Evolutionary conservation across 2,888 invertebrate species (phyloP), one percentile per base, ranked within the genome.

Genomic region (Heliconius hortense): DNA sequence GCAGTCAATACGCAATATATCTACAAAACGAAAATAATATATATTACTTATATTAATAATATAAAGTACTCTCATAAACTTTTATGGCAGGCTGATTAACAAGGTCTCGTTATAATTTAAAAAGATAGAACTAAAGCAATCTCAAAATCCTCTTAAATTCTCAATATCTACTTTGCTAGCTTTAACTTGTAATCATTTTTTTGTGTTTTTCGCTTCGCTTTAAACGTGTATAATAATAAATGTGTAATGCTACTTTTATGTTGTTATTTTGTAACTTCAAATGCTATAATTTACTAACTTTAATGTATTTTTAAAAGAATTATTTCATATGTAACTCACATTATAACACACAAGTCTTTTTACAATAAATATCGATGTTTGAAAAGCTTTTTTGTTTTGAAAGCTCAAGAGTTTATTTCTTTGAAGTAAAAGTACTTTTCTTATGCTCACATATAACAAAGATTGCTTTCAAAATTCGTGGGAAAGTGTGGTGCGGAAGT

Each of bases 91-190:
- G 28, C 3, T 53, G 31, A 68, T 68, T 53, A 56, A 69, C 31
- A 56, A 68, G 28, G 69, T 2, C 0, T 56, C 39, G 26, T 68
- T 62, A 24, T 74, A 3, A 68, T 28, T 68, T 74, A 18, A 43
- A 48, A 68, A 72, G 53, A 60, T 75, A 24, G 26, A 62, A 62
- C 75, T 68, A 68, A 76, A 72, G 53, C 35, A 10, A 63, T 68
- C 15, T 13, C 13, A 28, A 75, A 18, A 24, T 66, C 24, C n/a
- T 35, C 72, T 69, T 69, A 28, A 18, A 28, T n/a, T 53, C n/a
- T 53, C 28, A 21, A 69, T 13, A 69, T 69, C 21, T 68, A 48
- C 28, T 69, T 69, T 28, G 31, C 56, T n/a, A 53, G 31, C 28
- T 69, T 28, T n/a, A 53, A n/a, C 28, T 69, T 28, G 53, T 69